Evolutionary conservation across 2,888 invertebrate species (phyloP).

Genomic region (Lasioglossum malachurum): DNA sequence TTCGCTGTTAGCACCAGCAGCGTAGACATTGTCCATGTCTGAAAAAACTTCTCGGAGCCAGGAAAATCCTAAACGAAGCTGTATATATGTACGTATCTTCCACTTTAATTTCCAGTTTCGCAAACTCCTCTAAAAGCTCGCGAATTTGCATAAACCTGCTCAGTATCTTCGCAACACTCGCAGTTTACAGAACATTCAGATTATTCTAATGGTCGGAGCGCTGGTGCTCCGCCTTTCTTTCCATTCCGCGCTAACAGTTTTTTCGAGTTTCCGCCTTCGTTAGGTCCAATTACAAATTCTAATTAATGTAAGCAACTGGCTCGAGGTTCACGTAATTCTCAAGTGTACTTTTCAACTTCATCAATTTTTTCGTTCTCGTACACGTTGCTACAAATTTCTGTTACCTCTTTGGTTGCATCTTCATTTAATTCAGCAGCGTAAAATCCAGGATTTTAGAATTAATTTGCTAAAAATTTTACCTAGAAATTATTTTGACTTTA

Average conservation of each 20-base stretch:
- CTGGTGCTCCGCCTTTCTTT: background rate
- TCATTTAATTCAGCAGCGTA: background rate
- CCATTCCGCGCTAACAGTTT: background rate
- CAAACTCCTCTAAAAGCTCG: background rate
- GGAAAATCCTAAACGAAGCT: background rate
- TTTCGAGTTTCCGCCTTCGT: background rate
- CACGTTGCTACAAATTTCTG: background rate
- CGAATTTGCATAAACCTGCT: background rate
- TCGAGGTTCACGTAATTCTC: background rate
- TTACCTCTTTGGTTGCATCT: background rate
- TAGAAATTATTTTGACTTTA: no score
- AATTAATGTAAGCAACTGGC: background rate
- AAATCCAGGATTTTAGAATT: background rate
- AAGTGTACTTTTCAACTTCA: background rate
- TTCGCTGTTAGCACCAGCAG: background rate
- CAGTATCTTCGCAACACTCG: constrained; percentile 5
- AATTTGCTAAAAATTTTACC: background rate
- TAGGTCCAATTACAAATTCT: background rate
- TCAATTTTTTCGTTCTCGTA: background rate
- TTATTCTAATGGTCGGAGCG: background rate
- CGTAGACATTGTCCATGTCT: background rate
- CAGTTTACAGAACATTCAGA: constrained; percentile 1
- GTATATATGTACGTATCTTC: background rate
- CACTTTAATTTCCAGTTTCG: background rate
- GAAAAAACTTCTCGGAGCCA: background rate